These are phyloP conservation scores for Galemys pyrenaicus DNA, from an alignment of 2,113 vertebrate genomes.

Conservation along the genomic window DNA sequence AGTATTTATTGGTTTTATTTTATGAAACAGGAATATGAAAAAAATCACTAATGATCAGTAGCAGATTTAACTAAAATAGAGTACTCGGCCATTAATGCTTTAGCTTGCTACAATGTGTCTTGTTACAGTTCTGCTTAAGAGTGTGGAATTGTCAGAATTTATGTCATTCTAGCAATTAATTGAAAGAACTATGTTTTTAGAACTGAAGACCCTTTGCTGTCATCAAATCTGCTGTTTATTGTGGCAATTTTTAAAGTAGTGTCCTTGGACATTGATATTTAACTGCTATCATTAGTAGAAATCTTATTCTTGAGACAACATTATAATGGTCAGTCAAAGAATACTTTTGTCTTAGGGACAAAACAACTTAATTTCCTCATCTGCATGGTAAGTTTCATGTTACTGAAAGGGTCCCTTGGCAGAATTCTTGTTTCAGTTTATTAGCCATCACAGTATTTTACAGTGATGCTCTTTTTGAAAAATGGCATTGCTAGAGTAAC, in stretches of 20 bases:
- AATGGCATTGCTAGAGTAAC: constrained; percentile 16
- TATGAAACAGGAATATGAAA: constrained; percentile 9
- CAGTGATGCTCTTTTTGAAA: constrained; percentile 14
- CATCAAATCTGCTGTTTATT: background rate
- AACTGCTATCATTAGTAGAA: background rate
- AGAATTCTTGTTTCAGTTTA: constrained; percentile 51
- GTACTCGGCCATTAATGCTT: background rate
- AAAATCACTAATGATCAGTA: constrained; percentile 26
- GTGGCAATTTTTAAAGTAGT: constrained; percentile 6
- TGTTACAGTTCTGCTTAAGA: background rate
- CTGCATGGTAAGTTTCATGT: background rate
- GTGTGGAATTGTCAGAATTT: constrained; percentile 46
- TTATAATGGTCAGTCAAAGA: constrained; percentile 45
- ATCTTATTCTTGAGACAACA: background rate
- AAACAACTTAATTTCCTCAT: constrained; percentile 49
- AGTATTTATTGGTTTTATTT: constrained; percentile 31
- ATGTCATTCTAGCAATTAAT: constrained; percentile 60
- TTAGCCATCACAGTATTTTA: background rate
- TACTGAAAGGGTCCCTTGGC: background rate
- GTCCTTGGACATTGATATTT: background rate
- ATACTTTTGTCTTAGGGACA: constrained; percentile 23
- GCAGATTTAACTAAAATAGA: constrained; percentile 55
- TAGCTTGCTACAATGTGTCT: background rate
- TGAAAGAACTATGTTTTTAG: constrained; percentile 53
- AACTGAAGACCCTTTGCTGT: constrained; percentile 35